Conservation (phyloP, 1,140 invertebrate genomes). For the Drosophila subpulchrella region DNA sequence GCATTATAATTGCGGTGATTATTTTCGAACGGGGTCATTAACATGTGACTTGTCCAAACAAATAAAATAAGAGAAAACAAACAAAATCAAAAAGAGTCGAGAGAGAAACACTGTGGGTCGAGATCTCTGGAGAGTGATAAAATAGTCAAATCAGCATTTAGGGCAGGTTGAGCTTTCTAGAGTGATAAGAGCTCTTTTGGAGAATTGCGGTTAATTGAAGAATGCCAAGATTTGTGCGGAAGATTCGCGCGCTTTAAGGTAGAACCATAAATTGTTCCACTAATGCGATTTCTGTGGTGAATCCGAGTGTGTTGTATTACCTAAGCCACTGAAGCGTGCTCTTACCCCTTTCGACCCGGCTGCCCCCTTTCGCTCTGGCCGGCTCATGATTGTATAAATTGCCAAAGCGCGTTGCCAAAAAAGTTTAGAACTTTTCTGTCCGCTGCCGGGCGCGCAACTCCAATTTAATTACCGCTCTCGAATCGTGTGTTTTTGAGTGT, state of each 20-base stretch:
- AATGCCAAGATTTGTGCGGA: conserved; percentile 57
- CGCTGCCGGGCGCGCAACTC: conserved; percentile 39
- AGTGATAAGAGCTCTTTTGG: conserved; percentile 55
- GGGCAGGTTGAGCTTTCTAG: conserved; percentile 39
- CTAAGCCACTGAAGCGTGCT: conserved; percentile 62
- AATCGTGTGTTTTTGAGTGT: conserved; percentile 1
- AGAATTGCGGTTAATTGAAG: conserved; percentile 69
- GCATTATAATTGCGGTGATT: conserved; percentile 74
- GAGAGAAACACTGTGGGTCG: conserved; percentile 10
- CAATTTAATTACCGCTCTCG: conserved; percentile 20
- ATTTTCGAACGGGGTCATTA: conserved; percentile 74
- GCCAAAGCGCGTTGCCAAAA: conserved; percentile 44
- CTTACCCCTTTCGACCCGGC: neutral
- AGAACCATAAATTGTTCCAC: conserved; percentile 64
- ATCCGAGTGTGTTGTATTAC: conserved; percentile 40
- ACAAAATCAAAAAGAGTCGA: conserved; percentile 13
- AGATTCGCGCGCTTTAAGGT: conserved; percentile 57
- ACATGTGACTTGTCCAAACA: conserved; percentile 69
- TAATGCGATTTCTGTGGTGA: conserved; percentile 76
- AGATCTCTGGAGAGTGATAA: conserved; percentile 70
- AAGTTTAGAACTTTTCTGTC: conserved; percentile 75
- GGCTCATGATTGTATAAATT: conserved; percentile 58
- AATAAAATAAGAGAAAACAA: conserved; percentile 30
- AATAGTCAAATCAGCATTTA: conserved; percentile 58
- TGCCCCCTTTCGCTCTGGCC: conserved; percentile 1